Evolutionary conservation across 1,140 invertebrate genomes (phyloP).

Genomic region (Globodera ellingtonae): DNA sequence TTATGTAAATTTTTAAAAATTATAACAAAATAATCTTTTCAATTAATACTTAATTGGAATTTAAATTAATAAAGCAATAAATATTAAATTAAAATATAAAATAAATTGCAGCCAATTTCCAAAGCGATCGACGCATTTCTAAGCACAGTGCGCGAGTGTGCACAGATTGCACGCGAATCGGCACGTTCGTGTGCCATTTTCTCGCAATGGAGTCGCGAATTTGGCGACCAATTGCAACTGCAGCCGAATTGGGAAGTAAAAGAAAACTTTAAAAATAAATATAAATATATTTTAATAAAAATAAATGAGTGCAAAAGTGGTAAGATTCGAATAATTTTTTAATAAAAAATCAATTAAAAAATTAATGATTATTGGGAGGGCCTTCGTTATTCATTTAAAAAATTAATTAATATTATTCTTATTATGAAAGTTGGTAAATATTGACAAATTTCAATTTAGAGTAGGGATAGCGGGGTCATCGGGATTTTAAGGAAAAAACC

Average conservation of each 20-base stretch:
- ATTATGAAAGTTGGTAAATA: too few relatives aligned
- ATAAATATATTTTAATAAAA: background rate
- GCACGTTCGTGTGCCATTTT: conserved; percentile 23
- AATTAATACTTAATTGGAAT: too few relatives aligned
- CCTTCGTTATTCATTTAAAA: too few relatives aligned
- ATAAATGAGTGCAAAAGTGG: too few relatives aligned
- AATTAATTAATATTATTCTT: too few relatives aligned
- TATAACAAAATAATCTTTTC: too few relatives aligned
- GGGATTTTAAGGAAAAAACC: too few relatives aligned
- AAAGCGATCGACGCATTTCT: conserved; percentile 48
- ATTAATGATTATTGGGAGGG: too few relatives aligned
- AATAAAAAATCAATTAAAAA: background rate
- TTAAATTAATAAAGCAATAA: conserved; percentile 2
- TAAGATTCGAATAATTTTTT: too few relatives aligned
- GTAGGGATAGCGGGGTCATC: too few relatives aligned
- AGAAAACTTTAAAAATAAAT: background rate
- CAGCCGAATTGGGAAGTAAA: conserved; percentile 43
- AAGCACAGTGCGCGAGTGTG: conserved; percentile 35
- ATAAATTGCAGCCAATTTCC: conserved; percentile 46
- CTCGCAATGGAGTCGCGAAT: conserved; percentile 30
- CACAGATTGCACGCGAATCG: conserved; percentile 42
- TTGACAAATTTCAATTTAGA: too few relatives aligned
- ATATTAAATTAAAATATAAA: background rate
- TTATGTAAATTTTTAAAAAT: conserved; percentile 30
- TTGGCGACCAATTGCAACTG: conserved; percentile 45